phyloP scores from a whole-genome alignment of 2,888 invertebrate genomes.

The Drosophila falleni region DNA sequence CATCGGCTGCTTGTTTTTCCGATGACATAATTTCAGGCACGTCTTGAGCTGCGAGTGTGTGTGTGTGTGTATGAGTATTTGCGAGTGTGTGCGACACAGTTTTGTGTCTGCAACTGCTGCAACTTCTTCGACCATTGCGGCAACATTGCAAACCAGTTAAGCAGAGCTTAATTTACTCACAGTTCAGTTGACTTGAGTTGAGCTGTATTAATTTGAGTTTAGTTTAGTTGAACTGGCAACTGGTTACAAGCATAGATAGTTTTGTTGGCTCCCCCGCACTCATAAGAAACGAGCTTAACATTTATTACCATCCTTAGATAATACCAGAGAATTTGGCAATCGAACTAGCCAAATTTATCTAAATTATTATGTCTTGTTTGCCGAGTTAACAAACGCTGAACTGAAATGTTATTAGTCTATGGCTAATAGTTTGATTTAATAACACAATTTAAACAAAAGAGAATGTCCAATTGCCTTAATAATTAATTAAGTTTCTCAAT shows the following conservation, averaged over 20 bases:
- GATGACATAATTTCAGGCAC: conserved; percentile 78
- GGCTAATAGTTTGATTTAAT: conserved; percentile 23
- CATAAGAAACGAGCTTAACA: conserved; percentile 14
- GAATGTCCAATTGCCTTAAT: conserved; percentile 61
- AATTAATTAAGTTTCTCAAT: conserved; percentile 56
- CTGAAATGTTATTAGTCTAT: conserved; percentile 22
- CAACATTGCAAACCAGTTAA: conserved; percentile 70
- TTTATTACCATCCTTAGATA: conserved; percentile 59
- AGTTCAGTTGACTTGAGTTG: conserved; percentile 7
- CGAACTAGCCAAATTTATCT: neutral
- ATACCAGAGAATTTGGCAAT: conserved; percentile 47
- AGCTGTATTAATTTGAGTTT: conserved; percentile 8
- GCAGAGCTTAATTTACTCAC: conserved; percentile 39
- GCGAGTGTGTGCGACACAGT: conserved; percentile 72
- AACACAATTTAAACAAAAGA: conserved; percentile 44
- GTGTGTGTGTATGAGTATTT: conserved; percentile 22
- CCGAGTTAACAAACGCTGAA: conserved; percentile 1
- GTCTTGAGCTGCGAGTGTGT: conserved; percentile 29
- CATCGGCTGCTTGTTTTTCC: conserved; percentile 64
- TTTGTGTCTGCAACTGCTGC: conserved; percentile 58
- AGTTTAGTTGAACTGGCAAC: conserved; percentile 44
- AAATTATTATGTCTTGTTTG: neutral
- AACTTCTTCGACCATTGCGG: conserved; percentile 58
- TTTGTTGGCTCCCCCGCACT: conserved; percentile 46
- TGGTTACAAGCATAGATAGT: conserved; percentile 48